Percentiles rank a stretch among this genome's conserved stretches.
Evolutionary conservation across 2,888 invertebrate genomes (phyloP).

Genomic region (Minunthozetes semirufus): DNA sequence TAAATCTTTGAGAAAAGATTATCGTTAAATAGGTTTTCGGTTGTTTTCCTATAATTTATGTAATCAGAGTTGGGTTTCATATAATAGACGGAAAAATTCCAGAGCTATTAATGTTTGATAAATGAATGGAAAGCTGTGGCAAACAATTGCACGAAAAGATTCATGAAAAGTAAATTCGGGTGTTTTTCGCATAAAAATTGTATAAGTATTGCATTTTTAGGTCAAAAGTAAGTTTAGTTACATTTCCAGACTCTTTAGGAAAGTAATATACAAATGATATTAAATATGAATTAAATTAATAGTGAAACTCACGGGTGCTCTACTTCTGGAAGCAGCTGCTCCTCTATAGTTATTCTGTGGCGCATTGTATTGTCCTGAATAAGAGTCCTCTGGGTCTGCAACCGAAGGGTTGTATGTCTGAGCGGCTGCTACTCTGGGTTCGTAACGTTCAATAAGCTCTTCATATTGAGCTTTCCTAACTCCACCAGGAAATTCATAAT

Average conservation of each 20-base stretch:
- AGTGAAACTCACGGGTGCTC: not conserved
- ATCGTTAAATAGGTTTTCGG: not conserved
- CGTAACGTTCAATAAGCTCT: slow-evolving; percentile 29
- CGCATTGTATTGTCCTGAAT: not conserved
- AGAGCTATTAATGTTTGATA: not conserved
- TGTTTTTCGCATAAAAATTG: not conserved
- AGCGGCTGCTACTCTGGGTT: slow-evolving; percentile 13
- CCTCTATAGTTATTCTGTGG: slow-evolving; percentile 1
- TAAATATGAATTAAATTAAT: not conserved
- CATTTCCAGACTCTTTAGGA: not conserved
- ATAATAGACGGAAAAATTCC: not conserved
- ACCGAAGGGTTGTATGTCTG: slow-evolving; percentile 33
- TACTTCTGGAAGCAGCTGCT: slow-evolving; percentile 13
- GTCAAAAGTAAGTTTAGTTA: not conserved
- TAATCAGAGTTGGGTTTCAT: no score
- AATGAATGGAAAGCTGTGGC: not conserved
- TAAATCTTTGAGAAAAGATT: no score
- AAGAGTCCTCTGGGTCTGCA: slow-evolving; percentile 26
- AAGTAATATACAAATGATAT: not conserved
- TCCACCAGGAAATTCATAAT: slow-evolving; percentile 22
- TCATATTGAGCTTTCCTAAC: slow-evolving; percentile 24
- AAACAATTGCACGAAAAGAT: not conserved
- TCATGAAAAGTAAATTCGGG: not conserved
- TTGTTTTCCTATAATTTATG: not conserved
- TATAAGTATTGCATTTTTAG: slow-evolving; percentile 2